Conservation (phyloP, 2,797 vertebrate genomes). For the Hydrocynus forskahlii region DNA sequence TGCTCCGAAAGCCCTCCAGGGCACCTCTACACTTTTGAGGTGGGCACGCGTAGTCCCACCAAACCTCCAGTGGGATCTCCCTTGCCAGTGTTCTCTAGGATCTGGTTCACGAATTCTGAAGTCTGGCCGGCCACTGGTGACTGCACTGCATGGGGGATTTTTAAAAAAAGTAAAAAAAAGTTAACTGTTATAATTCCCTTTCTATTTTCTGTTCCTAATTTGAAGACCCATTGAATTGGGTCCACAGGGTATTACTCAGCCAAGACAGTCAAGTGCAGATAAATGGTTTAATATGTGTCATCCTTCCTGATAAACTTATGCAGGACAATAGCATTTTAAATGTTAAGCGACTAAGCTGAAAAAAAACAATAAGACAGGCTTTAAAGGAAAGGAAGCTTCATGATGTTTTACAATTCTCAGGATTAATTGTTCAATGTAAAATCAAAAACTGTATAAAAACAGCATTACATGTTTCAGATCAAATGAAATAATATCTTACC, state of each 20-base stretch:
- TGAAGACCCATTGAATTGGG: conserved; percentile 3
- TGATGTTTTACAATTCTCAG: no score
- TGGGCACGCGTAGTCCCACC: conserved; percentile 92
- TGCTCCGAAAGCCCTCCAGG: conserved; percentile 44
- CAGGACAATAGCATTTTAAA: neutral
- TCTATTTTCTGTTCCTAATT: neutral
- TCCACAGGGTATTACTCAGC: neutral
- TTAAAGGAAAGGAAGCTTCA: neutral
- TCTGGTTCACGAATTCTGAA: conserved; percentile 98
- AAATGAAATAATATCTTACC: conserved; percentile 77
- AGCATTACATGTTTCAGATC: neutral
- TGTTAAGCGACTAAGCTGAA: neutral
- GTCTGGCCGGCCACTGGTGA: conserved; percentile 95
- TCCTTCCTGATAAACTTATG: neutral
- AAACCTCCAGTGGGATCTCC: conserved; percentile 97
- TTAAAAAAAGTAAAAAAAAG: neutral
- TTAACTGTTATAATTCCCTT: neutral
- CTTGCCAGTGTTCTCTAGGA: conserved; percentile 95
- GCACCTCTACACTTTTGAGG: conserved; percentile 88
- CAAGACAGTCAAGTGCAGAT: neutral
- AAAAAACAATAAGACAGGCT: neutral
- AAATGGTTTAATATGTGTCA: neutral
- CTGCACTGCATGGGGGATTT: conserved; percentile 72
- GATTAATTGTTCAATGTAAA: neutral
- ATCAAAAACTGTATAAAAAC: neutral